Conservation (phyloP, 2,888 invertebrate genomes). For the Dermolepida albohirtum region DNA sequence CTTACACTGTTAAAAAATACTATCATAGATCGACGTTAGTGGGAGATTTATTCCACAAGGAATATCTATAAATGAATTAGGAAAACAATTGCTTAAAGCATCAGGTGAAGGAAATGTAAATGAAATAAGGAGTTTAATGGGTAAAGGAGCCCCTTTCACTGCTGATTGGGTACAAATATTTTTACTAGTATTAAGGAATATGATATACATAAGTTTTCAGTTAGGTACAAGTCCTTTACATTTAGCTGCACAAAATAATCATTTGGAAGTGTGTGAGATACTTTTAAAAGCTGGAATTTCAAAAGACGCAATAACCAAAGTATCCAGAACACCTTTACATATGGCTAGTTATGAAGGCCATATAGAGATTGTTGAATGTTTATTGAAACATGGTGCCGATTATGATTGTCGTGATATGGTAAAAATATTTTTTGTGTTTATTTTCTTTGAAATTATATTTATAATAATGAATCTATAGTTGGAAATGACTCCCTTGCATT, state of each 20-base stretch:
- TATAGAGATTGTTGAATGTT: conserved; percentile 75
- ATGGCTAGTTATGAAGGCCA: conserved; percentile 90
- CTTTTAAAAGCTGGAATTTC: conserved; percentile 88
- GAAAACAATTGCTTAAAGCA: conserved; percentile 84
- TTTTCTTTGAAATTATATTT: conserved; percentile 7
- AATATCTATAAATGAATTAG: conserved; percentile 78
- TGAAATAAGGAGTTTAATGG: conserved; percentile 81
- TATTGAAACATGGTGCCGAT: conserved; percentile 77
- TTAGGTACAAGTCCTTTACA: conserved; percentile 91
- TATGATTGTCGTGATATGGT: conserved; percentile 85
- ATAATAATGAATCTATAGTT: conserved; percentile 67
- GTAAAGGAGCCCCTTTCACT: conserved; percentile 90
- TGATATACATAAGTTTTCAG: conserved; percentile 64
- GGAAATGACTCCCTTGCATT: conserved; percentile 92
- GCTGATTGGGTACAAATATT: conserved; percentile 84
- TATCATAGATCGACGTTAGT: conserved; percentile 55
- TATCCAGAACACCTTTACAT: conserved; percentile 91
- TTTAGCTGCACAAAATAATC: conserved; percentile 86
- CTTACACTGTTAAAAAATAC: background rate
- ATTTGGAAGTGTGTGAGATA: conserved; percentile 81
- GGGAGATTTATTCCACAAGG: conserved; percentile 53
- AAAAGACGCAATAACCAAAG: conserved; percentile 90
- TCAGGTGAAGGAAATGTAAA: conserved; percentile 83
- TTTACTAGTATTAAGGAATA: background rate
- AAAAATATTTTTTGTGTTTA: conserved; percentile 42